phyloP scores from a whole-genome alignment of 2,113 vertebrate species.

The Nipponia nippon region DNA sequence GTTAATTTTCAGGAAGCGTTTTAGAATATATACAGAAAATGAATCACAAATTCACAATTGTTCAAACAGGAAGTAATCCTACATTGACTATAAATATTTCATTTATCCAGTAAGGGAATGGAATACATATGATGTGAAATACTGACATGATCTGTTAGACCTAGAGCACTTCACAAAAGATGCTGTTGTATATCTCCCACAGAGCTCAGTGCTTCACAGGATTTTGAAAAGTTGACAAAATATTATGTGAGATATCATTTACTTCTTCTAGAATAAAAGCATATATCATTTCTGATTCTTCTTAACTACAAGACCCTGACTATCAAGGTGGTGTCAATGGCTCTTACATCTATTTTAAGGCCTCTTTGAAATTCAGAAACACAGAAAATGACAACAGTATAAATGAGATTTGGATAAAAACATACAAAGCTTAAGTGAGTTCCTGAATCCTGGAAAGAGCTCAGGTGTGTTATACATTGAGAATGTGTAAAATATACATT shows the following conservation, averaged over 20 bases:
- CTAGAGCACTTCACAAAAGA: neutral
- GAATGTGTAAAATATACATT: neutral
- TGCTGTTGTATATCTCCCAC: neutral
- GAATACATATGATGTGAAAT: neutral
- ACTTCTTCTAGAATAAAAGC: neutral
- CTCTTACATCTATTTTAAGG: neutral
- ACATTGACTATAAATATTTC: neutral
- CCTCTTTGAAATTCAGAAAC: neutral
- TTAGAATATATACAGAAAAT: neutral
- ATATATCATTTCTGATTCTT: neutral
- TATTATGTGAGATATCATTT: neutral
- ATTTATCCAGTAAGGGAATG: neutral
- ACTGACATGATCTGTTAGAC: neutral
- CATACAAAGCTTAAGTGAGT: neutral
- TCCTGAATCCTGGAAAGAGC: neutral
- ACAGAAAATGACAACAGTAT: neutral
- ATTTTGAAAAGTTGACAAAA: neutral
- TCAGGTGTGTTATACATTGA: neutral
- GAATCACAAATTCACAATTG: neutral
- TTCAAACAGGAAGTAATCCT: neutral
- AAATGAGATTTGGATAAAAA: neutral
- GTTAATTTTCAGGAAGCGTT: neutral
- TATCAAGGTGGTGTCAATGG: neutral
- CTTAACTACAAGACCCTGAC: neutral
- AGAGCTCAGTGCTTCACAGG: neutral